Evolutionary conservation across 2,113 vertebrate genomes (phyloP), one percentile per base, ranked within the genome.

Genomic region (Sander lucioperca): DNA sequence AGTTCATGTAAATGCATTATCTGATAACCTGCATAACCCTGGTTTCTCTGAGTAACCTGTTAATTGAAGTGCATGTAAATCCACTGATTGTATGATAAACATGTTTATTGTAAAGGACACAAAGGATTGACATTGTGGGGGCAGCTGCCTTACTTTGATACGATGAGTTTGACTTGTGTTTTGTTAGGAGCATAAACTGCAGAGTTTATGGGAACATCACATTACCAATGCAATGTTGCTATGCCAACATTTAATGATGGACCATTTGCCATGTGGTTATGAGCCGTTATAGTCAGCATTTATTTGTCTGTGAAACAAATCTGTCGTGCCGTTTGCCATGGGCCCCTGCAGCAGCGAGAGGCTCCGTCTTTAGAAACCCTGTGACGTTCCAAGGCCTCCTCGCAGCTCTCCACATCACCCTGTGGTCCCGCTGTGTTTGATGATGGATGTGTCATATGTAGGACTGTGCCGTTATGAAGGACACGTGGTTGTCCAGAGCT

Each of bases 371-470:
- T 82, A 36, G 74, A 77, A 48, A 79, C 30, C 45, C 73, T 82
- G 77, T 77, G 85, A 90, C 81, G 87, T 89, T 89, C 68, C 73
- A 90, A 85, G 85, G 80, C 65, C 86, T 71, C 50, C 71, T 84
- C 30, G 4, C 53, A 65, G 77, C 61, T 63, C 65, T 25, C 43
- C 30, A 53, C 45, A 79, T 92, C 70, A 58, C 77, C 70, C 23
- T 73, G 85, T 54, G 68, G 48, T 68, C 70, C 73, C 11, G 16
- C 77, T 72, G 63, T 82, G 66, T 90, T 86, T 90, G 86, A 85
- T 93, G 88, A 93, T 85, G 80, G 73, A 93, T 90, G 84, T 88
- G 69, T 91, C 77, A 59, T 67, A 82, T 89, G 85, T 88, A 83
- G 67, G 69, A 68, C 82, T 71, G 77, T 79, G 66, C 47, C 59